phyloP scores from a whole-genome alignment of 2,888 invertebrate species.

The Parnassius glacialis region DNA sequence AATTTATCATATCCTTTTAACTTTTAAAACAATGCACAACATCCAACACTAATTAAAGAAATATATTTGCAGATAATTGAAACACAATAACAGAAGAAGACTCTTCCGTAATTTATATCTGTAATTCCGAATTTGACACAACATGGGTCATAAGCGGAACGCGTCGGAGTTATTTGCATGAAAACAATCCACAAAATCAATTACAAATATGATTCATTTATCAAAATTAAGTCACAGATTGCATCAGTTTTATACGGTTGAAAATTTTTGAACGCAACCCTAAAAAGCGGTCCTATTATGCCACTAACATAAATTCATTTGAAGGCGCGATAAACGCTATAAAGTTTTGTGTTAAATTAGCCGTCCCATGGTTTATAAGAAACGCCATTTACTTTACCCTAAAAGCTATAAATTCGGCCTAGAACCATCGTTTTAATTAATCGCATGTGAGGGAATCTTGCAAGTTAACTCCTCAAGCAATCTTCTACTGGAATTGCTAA shows the following conservation, averaged over 20 bases:
- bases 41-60: too few relatives aligned
- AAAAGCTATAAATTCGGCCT: slow-evolving; percentile 25
- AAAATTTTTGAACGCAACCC: slow-evolving; percentile 14
- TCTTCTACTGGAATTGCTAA: slow-evolving; percentile 4
- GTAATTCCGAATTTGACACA: too few relatives aligned
- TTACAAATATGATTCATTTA: neutral
- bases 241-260: slow-evolving; percentile 6
- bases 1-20: too few relatives aligned
- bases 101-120: too few relatives aligned
- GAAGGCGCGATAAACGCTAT: slow-evolving; percentile 23
- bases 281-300: slow-evolving; percentile 14
- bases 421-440: slow-evolving; percentile 24
- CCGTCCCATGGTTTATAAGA: slow-evolving; percentile 26
- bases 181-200: slow-evolving; percentile 1
- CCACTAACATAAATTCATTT: slow-evolving; percentile 24
- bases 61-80: too few relatives aligned
- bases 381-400: slow-evolving; percentile 24
- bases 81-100: too few relatives aligned
- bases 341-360: slow-evolving; percentile 27
- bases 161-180: neutral
- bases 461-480: slow-evolving; percentile 19
- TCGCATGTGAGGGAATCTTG: slow-evolving; percentile 17
- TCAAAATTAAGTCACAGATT: slow-evolving; percentile 9
- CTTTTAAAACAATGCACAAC: too few relatives aligned
- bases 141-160: too few relatives aligned